Percentiles rank a stretch among this genome's conserved stretches.
Conservation (phyloP, 2,797 vertebrate species). For the Coregonus sp. region DNA sequence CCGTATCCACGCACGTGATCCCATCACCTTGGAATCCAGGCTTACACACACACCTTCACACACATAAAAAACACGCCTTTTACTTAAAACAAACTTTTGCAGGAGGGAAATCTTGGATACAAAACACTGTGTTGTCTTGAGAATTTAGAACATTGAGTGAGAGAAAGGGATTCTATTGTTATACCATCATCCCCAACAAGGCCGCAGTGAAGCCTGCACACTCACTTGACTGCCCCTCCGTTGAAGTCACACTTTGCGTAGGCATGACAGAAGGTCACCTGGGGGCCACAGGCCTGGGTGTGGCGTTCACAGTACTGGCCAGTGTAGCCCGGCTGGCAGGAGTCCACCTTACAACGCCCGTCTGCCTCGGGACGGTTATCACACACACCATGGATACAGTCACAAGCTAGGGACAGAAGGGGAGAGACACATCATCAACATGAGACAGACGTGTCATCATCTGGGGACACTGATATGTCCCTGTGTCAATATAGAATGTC, state of each 20-base stretch:
- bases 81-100: background rate
- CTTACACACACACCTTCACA: constrained; percentile 86
- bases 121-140: background rate
- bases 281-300: constrained; percentile 71
- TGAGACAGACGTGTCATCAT: background rate
- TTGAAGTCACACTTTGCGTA: constrained; percentile 84
- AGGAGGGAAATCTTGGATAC: background rate
- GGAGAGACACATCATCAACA: background rate
- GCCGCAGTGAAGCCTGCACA: background rate
- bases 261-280: constrained; percentile 79
- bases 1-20: constrained; percentile 76
- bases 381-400: constrained; percentile 82
- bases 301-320: constrained; percentile 82
- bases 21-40: constrained; percentile 88
- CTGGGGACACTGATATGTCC: background rate
- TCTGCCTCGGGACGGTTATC: constrained; percentile 79
- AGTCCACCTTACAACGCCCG: constrained; percentile 79
- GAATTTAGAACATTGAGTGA: too few species aligned
- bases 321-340: constrained; percentile 74
- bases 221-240: constrained; percentile 72
- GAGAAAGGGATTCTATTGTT: background rate
- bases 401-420: constrained; percentile 76
- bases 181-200: background rate
- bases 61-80: background rate
- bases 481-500: background rate